Evolutionary conservation across 2,888 invertebrate genomes (phyloP), one percentile per base, ranked within the genome.

Genomic region (Tryphoninae sp.): DNA sequence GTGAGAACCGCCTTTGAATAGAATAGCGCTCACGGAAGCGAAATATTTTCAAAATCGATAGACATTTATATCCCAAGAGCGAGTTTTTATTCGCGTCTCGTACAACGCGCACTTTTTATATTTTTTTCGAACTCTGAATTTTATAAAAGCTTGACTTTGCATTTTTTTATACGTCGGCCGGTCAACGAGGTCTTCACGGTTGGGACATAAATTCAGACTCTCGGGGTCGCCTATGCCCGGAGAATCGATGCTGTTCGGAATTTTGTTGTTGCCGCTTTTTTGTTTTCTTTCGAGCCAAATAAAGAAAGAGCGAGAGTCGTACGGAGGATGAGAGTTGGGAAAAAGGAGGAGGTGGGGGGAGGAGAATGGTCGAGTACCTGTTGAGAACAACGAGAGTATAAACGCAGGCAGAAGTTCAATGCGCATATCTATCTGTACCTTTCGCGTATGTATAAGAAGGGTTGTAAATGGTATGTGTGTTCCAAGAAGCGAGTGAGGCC

Each of bases 401-500:
- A 80, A 82, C 81, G 78, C 74, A 83, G 80, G 78, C 78, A 83
- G 79, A 51, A 78, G 78, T 79, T 80, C 82, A 85, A 81, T 83
- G 81, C 76, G 83, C 84, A 87, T 88, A 89, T 87, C 85, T 89
- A 88, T 89, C 86, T 86, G 86, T 86, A 87, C 86, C 58, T 74
- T 49, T 58, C 42, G 62, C 86, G 86, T 85, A 88, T 55, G 40
- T 64, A 45, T 19, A 45, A 26, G 49, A 58, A 75, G 49, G 53
- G 23, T 51, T 3, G 68, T 51, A 22, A 62, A 49, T 26, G 64
- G 73, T 81, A 65, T 80, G 81, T 80, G 86, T 86, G 84, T 91
- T 91, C 91, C 87, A 83, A 89, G 91, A 91, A 91, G 82, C 88
- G 86, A 87, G 87, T 90, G 91, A 90, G 91, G 84, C 90, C 91